Conservation (phyloP, 2,888 invertebrate genomes). For the Choristoneura rosaceana region DNA sequence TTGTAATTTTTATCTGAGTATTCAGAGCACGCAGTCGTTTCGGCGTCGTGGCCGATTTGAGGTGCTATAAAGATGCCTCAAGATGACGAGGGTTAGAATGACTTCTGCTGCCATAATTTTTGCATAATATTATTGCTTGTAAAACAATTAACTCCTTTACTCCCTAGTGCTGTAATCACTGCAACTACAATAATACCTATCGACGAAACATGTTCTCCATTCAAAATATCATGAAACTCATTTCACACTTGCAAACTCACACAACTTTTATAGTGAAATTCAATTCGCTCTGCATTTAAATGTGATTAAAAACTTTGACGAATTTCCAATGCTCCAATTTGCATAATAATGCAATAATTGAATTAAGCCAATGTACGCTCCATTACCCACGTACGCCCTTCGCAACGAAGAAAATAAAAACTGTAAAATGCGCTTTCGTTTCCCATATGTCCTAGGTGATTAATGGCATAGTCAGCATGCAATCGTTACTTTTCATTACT, state of each 20-base stretch:
- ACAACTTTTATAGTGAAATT: slow-evolving; percentile 10
- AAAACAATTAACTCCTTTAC: slow-evolving; percentile 21
- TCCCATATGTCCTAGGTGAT: slow-evolving; percentile 68
- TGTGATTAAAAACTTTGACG: slow-evolving; percentile 36
- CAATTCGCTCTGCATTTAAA: slow-evolving; percentile 30
- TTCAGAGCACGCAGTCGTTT: slow-evolving; percentile 10
- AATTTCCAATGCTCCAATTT: slow-evolving; percentile 29
- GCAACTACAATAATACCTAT: neutral
- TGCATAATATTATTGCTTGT: slow-evolving; percentile 24
- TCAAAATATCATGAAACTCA: too few species aligned
- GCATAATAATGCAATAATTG: slow-evolving; percentile 37
- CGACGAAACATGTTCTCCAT: neutral
- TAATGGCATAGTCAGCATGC: slow-evolving; percentile 81
- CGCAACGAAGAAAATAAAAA: slow-evolving; percentile 49
- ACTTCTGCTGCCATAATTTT: slow-evolving; percentile 16
- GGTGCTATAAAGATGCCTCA: slow-evolving; percentile 10
- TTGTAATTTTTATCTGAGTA: slow-evolving; percentile 3
- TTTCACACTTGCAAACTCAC: slow-evolving; percentile 17
- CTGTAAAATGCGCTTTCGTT: slow-evolving; percentile 52
- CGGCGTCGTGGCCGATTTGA: slow-evolving; percentile 7
- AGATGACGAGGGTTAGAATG: slow-evolving; percentile 26
- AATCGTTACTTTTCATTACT: slow-evolving; percentile 86
- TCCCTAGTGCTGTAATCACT: slow-evolving; percentile 4
- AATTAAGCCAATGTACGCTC: slow-evolving; percentile 34
- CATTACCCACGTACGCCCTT: slow-evolving; percentile 30